These are phyloP conservation scores for Varecia variegata DNA, from an alignment of 2,797 vertebrate genomes.

Conservation along the genomic window DNA sequence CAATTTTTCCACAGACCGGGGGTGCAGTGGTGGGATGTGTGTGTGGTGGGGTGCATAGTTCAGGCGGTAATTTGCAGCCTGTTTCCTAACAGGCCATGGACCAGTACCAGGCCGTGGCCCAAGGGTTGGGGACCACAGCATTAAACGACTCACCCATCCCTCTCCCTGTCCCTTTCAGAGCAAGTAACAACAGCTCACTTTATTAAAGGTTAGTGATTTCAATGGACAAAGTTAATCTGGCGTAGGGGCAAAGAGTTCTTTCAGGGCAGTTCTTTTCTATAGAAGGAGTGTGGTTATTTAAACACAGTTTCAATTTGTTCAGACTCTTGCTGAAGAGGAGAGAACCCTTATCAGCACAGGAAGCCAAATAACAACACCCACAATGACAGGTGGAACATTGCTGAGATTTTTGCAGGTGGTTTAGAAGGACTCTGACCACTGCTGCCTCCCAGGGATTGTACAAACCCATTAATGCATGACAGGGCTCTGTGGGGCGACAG, in stretches of 20 bases:
- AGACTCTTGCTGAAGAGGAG: background rate
- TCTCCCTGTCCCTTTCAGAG: background rate
- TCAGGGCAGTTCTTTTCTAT: background rate
- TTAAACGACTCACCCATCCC: background rate
- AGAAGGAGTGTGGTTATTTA: background rate
- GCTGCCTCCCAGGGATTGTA: background rate
- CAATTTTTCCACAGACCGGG: too few species aligned
- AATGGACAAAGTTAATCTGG: background rate
- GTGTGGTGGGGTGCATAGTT: too few species aligned
- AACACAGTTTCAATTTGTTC: background rate
- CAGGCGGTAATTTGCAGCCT: too few species aligned
- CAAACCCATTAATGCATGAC: background rate
- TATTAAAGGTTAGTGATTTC: background rate
- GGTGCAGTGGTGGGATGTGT: too few species aligned
- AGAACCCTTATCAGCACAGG: background rate
- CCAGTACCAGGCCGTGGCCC: too few species aligned
- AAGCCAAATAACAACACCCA: background rate
- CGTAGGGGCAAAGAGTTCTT: background rate
- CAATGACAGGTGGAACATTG: background rate
- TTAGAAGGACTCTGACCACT: background rate
- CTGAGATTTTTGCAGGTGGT: background rate
- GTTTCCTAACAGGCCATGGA: too few species aligned
- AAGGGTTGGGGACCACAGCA: too few species aligned
- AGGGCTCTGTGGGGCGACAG: background rate
- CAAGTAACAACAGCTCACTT: background rate